A percentile compares a stretch with the other conserved stretches of the same genome.
Conservation (phyloP, 1,140 invertebrate genomes). For the Tetragnatha versicolor region DNA sequence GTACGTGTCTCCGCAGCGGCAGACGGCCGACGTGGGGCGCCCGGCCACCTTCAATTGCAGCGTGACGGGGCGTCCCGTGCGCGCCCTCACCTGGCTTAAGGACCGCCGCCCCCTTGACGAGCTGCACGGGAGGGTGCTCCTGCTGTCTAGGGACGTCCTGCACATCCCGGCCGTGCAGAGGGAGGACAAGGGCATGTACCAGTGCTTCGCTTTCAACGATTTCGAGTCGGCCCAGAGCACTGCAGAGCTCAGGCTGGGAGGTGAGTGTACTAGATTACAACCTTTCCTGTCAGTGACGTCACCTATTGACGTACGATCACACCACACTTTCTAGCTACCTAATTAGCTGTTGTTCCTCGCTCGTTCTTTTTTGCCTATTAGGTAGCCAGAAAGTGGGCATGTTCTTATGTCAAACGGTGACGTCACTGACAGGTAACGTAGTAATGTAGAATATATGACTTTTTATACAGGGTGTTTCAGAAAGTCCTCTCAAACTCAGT, state of each 20-base stretch:
- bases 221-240: conserved; percentile 76
- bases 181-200: conserved; percentile 97
- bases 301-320: too few species aligned
- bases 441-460: too few species aligned
- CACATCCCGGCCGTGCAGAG: conserved; percentile 77
- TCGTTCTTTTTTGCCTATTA: too few species aligned
- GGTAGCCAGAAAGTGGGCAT: too few species aligned
- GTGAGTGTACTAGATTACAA: conserved; percentile 60
- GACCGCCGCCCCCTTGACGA: conserved; percentile 53
- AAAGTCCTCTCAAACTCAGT: too few species aligned
- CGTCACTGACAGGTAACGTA: too few species aligned
- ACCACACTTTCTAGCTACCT: too few species aligned
- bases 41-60: conserved; percentile 65
- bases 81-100: conserved; percentile 56
- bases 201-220: conserved; percentile 93
- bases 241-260: conserved; percentile 64
- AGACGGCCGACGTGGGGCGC: conserved; percentile 65
- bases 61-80: conserved; percentile 63
- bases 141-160: conserved; percentile 57
- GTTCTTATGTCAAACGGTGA: too few species aligned
- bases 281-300: too few species aligned
- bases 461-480: too few species aligned
- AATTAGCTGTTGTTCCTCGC: too few species aligned
- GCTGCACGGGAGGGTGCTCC: conserved; percentile 6
- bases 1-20: conserved; percentile 62